phyloP scores from a whole-genome alignment of 2,888 invertebrate genomes.

The Agrotis ipsilon region DNA sequence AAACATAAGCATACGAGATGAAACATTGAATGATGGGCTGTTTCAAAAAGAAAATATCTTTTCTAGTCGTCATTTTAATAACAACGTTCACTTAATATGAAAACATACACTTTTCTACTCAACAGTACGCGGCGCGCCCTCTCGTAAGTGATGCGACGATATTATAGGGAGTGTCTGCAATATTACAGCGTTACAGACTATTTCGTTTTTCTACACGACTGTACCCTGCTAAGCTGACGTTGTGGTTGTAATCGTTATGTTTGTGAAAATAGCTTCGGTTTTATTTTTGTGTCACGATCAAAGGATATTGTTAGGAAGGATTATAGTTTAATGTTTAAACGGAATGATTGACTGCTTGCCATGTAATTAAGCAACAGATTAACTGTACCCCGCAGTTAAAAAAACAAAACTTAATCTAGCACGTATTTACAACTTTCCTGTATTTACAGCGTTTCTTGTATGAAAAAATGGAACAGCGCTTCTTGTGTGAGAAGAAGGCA shows the following conservation, averaged over 20 bases:
- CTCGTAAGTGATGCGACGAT: conserved; percentile 59
- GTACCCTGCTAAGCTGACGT: conserved; percentile 55
- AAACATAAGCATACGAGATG: background rate
- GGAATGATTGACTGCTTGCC: too few species aligned
- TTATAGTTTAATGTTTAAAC: background rate
- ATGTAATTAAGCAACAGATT: too few species aligned
- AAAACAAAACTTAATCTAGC: too few species aligned
- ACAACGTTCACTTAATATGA: conserved; percentile 22
- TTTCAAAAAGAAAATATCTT: background rate
- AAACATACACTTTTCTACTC: conserved; percentile 48
- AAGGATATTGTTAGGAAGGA: background rate
- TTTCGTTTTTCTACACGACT: conserved; percentile 61
- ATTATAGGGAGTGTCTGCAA: conserved; percentile 59
- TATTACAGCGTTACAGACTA: conserved; percentile 61
- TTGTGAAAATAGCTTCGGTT: conserved; percentile 38
- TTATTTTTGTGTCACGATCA: conserved; percentile 10
- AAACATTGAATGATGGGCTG: background rate
- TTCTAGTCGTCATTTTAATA: conserved; percentile 27
- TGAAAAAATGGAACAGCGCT: too few species aligned
- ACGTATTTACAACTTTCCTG: too few species aligned
- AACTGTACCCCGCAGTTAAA: too few species aligned
- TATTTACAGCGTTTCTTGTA: too few species aligned
- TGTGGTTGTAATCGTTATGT: conserved; percentile 44
- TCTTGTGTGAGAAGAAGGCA: too few species aligned
- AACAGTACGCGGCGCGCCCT: conserved; percentile 61